Conservation (phyloP, 2,113 vertebrate genomes). For the Ctenomys sociabilis region DNA sequence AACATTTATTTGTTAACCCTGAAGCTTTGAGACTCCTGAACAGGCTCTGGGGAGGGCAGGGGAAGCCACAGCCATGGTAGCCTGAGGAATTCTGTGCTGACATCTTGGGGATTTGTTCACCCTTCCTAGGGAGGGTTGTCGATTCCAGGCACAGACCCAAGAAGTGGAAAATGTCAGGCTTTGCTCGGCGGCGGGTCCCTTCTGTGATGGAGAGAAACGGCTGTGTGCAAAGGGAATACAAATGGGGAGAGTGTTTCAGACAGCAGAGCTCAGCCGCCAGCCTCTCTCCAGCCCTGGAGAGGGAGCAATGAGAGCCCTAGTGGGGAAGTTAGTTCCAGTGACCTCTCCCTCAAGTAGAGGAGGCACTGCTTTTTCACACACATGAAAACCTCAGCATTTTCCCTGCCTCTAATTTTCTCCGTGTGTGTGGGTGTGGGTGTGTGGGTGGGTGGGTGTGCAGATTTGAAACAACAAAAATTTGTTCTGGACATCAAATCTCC, state of each 20-base stretch:
- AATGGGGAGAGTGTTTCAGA: conserved; percentile 19
- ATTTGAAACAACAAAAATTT: not conserved
- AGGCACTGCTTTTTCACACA: not conserved
- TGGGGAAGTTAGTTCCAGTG: not conserved
- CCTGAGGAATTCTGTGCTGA: not conserved
- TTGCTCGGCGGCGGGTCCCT: conserved; percentile 25
- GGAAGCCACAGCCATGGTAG: not conserved
- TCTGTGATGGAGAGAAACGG: conserved; percentile 29
- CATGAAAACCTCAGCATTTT: not conserved
- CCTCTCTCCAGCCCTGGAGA: not conserved
- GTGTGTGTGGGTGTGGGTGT: not conserved
- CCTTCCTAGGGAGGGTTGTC: conserved; percentile 25
- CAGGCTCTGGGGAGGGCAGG: not conserved
- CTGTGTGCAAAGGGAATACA: conserved; percentile 10
- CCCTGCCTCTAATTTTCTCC: not conserved
- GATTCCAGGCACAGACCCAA: conserved; percentile 63
- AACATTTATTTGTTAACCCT: not conserved
- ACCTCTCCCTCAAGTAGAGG: not conserved
- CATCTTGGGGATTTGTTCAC: not conserved
- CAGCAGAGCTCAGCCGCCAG: not conserved
- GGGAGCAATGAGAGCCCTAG: not conserved
- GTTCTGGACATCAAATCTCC: not conserved
- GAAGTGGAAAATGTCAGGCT: conserved; percentile 67
- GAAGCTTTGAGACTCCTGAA: not conserved
- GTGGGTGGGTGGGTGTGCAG: not conserved